Evolutionary conservation across 1,140 invertebrate genomes (phyloP).

Genomic region (Drosophila kohkoa): DNA sequence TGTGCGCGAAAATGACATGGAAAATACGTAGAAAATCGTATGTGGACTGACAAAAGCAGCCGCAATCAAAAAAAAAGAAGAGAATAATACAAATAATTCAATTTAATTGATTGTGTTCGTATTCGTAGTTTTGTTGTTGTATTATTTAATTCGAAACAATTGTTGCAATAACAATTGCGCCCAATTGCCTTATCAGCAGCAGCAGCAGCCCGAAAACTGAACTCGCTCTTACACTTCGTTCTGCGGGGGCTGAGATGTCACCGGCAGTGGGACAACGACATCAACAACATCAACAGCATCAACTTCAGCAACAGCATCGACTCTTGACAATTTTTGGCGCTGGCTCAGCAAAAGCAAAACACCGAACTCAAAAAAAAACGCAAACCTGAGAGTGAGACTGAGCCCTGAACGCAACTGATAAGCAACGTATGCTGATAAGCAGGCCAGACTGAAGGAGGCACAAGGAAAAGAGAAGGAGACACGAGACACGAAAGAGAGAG

Average conservation of each 20-base stretch:
- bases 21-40: slow-evolving; percentile 80
- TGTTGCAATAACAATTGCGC: slow-evolving; percentile 39
- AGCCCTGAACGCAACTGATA: slow-evolving; percentile 54
- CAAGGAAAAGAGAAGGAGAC: slow-evolving; percentile 12
- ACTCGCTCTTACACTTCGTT: slow-evolving; percentile 36
- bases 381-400: slow-evolving; percentile 33
- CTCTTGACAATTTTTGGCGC: slow-evolving; percentile 51
- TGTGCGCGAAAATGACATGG: slow-evolving; percentile 81
- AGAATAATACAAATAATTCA: slow-evolving; percentile 30
- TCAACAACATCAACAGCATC: slow-evolving; percentile 36
- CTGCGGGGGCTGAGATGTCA: slow-evolving; percentile 63
- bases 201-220: slow-evolving; percentile 46
- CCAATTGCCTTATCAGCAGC: slow-evolving; percentile 62
- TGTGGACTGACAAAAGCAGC: slow-evolving; percentile 63
- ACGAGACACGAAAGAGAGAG: not conserved
- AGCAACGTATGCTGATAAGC: slow-evolving; percentile 70
- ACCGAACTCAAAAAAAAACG: slow-evolving; percentile 34
- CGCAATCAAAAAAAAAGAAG: slow-evolving; percentile 19
- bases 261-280: slow-evolving; percentile 52
- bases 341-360: slow-evolving; percentile 45
- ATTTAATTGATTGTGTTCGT: slow-evolving; percentile 41
- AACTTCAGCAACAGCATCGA: slow-evolving; percentile 24
- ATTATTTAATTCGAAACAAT: not conserved
- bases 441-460: slow-evolving; percentile 29
- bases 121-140: not conserved